These are phyloP conservation scores for Megatriorchis doriae DNA, from an alignment of 2,113 vertebrate species.

Conservation along the genomic window DNA sequence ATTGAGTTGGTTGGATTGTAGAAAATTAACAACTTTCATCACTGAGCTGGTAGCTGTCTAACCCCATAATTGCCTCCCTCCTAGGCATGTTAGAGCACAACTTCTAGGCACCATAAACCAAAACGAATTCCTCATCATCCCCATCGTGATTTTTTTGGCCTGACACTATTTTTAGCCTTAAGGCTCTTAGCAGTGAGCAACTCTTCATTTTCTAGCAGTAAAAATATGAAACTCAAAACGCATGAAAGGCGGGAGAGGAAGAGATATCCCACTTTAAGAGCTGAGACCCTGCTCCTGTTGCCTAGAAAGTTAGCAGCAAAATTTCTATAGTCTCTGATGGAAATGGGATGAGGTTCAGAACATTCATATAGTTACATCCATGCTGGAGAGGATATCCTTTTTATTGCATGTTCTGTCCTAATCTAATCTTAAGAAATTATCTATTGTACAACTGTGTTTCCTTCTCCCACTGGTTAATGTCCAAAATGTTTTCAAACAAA, in stretches of 20 bases:
- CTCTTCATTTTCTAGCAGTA: neutral
- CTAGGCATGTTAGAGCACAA: neutral
- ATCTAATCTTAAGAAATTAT: neutral
- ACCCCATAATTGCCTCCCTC: neutral
- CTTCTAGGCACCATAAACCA: neutral
- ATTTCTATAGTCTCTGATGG: neutral
- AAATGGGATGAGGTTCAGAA: neutral
- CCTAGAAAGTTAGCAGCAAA: neutral
- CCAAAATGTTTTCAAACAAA: neutral
- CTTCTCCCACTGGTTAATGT: neutral
- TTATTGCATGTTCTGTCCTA: neutral
- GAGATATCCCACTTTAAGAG: neutral
- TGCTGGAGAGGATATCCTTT: constrained; percentile 4
- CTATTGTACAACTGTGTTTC: constrained; percentile 12
- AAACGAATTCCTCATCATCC: neutral
- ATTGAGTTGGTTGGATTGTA: neutral
- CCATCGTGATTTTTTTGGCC: neutral
- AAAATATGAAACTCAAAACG: neutral
- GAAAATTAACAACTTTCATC: neutral
- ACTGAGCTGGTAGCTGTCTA: neutral
- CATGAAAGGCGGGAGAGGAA: neutral
- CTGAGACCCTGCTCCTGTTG: neutral
- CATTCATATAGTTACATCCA: neutral
- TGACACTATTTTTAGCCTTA: neutral
- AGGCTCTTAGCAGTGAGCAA: neutral